A percentile compares a stretch with the other conserved stretches of the same genome.
phyloP scores from a whole-genome alignment of 1,140 invertebrate genomes.

The Andricus grossulariae region DNA sequence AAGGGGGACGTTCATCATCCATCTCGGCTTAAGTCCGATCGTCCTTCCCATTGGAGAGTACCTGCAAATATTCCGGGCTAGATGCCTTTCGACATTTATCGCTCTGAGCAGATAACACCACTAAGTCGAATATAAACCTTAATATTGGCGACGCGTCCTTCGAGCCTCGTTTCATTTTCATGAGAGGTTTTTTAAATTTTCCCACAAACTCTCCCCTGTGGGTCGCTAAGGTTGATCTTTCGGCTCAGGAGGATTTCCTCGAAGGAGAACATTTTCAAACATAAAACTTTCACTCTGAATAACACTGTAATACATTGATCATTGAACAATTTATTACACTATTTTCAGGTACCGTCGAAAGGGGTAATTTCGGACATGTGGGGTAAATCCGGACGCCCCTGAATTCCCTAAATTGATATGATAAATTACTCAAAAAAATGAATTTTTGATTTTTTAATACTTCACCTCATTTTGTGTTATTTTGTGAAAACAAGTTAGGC shows the following conservation, averaged over 20 bases:
- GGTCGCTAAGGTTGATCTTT: neutral
- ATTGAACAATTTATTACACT: too few relatives aligned
- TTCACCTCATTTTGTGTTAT: too few relatives aligned
- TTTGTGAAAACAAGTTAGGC: too few relatives aligned
- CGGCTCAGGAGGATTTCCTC: neutral
- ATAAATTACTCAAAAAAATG: too few relatives aligned
- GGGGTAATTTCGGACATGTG: too few relatives aligned
- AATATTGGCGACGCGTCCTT: slow-evolving; percentile 36
- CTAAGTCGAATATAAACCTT: slow-evolving; percentile 50
- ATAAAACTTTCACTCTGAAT: neutral
- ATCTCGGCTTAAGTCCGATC: slow-evolving; percentile 58
- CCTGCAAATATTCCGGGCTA: slow-evolving; percentile 54
- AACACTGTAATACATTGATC: too few relatives aligned
- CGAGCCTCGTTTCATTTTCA: slow-evolving; percentile 35
- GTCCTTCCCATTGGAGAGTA: slow-evolving; percentile 51
- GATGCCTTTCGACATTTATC: slow-evolving; percentile 50
- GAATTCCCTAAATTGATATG: too few relatives aligned
- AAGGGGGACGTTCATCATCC: slow-evolving; percentile 65
- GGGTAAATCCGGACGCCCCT: too few relatives aligned
- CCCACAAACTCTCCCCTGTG: neutral
- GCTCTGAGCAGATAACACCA: slow-evolving; percentile 50
- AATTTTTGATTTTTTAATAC: too few relatives aligned
- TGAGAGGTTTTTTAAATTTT: slow-evolving; percentile 34
- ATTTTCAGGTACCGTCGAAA: too few relatives aligned
- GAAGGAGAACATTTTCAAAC: neutral